Evolutionary conservation across 2,888 invertebrate genomes (phyloP).

Genomic region (Nephrotoma flavescens): DNA sequence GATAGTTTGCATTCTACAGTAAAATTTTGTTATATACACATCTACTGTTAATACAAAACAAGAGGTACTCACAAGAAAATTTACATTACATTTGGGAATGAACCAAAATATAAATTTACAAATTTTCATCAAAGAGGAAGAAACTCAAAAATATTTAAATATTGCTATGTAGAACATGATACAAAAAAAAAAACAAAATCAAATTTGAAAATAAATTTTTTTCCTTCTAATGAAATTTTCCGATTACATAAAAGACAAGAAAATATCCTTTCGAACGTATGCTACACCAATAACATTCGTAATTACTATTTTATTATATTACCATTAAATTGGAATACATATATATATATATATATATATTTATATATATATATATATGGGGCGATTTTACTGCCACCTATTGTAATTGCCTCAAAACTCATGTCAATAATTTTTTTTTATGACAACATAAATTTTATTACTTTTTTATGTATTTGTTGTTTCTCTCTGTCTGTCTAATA

Average conservation of each 20-base stretch:
- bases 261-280: background rate
- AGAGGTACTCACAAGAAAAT: background rate
- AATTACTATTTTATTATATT: background rate
- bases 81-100: slow-evolving; percentile 1
- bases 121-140: background rate
- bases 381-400: slow-evolving; percentile 1
- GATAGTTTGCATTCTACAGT: background rate
- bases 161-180: background rate
- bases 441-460: background rate
- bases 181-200: background rate
- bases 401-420: background rate
- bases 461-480: background rate
- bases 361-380: background rate
- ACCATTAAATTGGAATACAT: background rate
- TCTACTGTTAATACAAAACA: background rate
- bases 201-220: background rate
- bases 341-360: background rate
- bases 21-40: background rate
- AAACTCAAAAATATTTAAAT: background rate
- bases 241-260: background rate
- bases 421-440: background rate
- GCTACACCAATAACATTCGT: background rate
- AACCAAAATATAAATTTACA: background rate
- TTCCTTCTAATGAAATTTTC: background rate
- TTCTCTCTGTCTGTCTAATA: background rate